Conservation (phyloP, 2,888 invertebrate species). For the Chymomyza amoena region DNA sequence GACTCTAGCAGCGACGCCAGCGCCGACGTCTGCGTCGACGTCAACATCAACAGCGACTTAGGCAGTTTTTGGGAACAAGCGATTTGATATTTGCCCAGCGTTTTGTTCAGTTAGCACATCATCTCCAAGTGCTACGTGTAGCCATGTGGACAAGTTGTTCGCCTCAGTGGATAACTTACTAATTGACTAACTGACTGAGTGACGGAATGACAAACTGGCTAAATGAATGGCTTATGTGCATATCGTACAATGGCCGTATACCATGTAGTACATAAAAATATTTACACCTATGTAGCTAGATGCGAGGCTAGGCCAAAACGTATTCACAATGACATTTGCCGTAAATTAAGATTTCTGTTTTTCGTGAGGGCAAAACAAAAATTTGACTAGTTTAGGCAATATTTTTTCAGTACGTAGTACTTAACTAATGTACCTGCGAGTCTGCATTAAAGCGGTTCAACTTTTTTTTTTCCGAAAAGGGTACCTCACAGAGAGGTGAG, state of each 20-base stretch:
- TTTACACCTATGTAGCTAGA: background rate
- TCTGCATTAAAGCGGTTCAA: too few species aligned
- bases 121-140: constrained; percentile 9
- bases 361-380: too few species aligned
- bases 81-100: constrained; percentile 43
- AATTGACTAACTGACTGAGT: background rate
- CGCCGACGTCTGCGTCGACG: background rate
- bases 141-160: background rate
- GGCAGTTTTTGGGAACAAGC: constrained; percentile 19
- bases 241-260: background rate
- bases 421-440: too few species aligned
- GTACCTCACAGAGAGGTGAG: too few species aligned
- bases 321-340: too few species aligned
- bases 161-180: background rate
- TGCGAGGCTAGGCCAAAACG: too few species aligned
- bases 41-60: background rate
- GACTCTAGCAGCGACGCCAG: background rate
- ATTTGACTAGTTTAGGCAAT: too few species aligned
- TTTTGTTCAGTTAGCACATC: constrained; percentile 37
- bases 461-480: too few species aligned
- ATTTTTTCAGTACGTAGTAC: too few species aligned
- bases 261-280: background rate
- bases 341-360: too few species aligned
- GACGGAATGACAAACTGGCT: background rate
- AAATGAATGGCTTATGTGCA: background rate